A percentile compares a stretch with the other conserved stretches of the same genome.
Evolutionary conservation across 2,888 invertebrate species (phyloP).

Genomic region (Polietes domitor): DNA sequence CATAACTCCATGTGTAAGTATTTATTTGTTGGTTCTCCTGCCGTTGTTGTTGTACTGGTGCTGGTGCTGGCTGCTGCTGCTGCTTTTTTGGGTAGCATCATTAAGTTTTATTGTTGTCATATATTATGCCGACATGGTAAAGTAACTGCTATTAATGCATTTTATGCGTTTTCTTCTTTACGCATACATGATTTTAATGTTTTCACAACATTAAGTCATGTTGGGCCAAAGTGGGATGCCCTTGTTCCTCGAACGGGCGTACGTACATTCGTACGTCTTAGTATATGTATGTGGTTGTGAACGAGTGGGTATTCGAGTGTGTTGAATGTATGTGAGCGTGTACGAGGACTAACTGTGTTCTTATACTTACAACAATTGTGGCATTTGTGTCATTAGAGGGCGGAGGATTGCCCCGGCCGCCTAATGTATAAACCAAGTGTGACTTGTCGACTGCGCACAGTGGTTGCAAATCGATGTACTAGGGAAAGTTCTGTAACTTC

Average conservation of each 20-base stretch:
- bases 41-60: background rate
- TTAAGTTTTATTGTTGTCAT: slow-evolving; percentile 65
- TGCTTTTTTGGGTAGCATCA: slow-evolving; percentile 57
- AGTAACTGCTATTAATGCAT: slow-evolving; percentile 62
- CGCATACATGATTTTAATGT: slow-evolving; percentile 63
- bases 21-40: background rate
- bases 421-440: slow-evolving; percentile 36
- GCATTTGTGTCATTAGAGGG: background rate
- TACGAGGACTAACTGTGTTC: background rate
- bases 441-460: slow-evolving; percentile 48
- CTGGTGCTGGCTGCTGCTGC: background rate
- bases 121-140: slow-evolving; percentile 60
- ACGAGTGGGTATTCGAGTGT: background rate
- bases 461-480: too few relatives aligned
- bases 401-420: slow-evolving; percentile 24
- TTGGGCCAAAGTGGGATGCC: slow-evolving; percentile 39
- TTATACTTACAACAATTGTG: background rate
- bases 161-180: slow-evolving; percentile 63
- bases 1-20: too few relatives aligned
- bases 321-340: background rate
- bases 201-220: slow-evolving; percentile 62
- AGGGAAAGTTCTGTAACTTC: too few relatives aligned
- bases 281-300: background rate
- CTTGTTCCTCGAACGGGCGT: background rate
- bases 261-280: background rate